These are phyloP conservation scores for Habrosyne pyritoides DNA, from an alignment of 2,888 invertebrate species.

Conservation along the genomic window DNA sequence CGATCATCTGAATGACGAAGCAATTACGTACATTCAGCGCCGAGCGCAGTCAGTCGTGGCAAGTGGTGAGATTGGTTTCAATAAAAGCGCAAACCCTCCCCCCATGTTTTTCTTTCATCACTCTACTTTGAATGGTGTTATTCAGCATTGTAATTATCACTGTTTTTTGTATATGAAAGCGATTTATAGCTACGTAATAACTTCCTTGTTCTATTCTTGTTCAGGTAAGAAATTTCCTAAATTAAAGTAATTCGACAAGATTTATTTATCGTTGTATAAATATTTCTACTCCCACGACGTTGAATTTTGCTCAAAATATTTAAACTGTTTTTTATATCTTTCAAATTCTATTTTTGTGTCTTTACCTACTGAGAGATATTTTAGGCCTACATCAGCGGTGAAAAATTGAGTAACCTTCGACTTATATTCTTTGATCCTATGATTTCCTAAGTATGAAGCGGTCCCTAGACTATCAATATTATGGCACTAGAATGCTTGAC, in stretches of 20 bases:
- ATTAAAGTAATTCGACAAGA: not conserved
- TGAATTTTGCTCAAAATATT: not conserved
- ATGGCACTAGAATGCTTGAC: too few relatives aligned
- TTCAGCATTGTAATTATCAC: constrained; percentile 53
- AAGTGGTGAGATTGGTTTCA: constrained; percentile 82
- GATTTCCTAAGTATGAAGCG: too few relatives aligned
- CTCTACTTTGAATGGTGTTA: constrained; percentile 73
- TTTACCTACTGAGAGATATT: not conserved
- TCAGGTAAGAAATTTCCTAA: constrained; percentile 55
- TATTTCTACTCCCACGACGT: not conserved
- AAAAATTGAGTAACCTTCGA: too few relatives aligned
- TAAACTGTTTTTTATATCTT: not conserved
- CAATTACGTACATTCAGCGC: constrained; percentile 79
- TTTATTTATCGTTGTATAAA: not conserved
- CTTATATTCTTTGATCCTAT: too few relatives aligned
- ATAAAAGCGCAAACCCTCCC: constrained; percentile 79
- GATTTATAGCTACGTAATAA: constrained; percentile 29
- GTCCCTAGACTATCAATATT: too few relatives aligned
- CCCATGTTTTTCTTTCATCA: constrained; percentile 82
- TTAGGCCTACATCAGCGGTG: not conserved
- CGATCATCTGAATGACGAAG: constrained; percentile 81
- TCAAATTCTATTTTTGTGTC: not conserved
- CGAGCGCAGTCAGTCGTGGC: constrained; percentile 73
- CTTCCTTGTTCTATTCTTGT: constrained; percentile 50
- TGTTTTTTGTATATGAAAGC: constrained; percentile 17